Base-by-base conservation (phyloP, 2,888 invertebrate species). In the Scaptomyza flava region DNA sequence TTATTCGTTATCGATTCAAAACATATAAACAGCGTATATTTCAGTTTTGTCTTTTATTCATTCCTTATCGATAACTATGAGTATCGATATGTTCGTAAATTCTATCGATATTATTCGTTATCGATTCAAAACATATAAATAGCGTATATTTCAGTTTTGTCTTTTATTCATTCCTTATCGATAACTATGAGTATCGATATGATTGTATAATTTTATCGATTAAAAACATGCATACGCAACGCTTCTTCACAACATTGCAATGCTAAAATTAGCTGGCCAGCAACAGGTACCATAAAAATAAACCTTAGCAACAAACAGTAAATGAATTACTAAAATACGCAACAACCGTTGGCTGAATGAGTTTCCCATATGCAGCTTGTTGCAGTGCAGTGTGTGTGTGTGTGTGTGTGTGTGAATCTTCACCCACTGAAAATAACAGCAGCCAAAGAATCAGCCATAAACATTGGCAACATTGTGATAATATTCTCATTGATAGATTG, bases 301-400 rank as follows among this genome's bases (percentile, higher is more conserved):
- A 36, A 9, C 31, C 31, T 6, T 4, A 38, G 38, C 60, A 57
- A 41, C 38, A 58, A 58, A 42, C 56, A 42, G 12, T 11, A 48
- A 51, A 27, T 41, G 70, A 73, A 56, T 62, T 73, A 74, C 72
- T 5, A 72, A 72, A 76, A 70, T 77, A 61, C 33, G 66, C 38
- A 53, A 63, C 63, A 63, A 72, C 76, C 75, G 76, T 76, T 76
- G 75, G 67, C 14, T 45, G 63, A 47, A 50, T 53, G 46, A 17
- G 27, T 36, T 68, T 61, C 30, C 71, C 71, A 67, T 58, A 20
- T 58, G 20, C 23, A 57, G 58, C 54, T 30, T 47, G 42, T 56
- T 50, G 17, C 60, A 52, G 42, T 38, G 6, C 12, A 1, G 12
- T 34, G 6, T 7, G 36, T 7, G n/a, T 36, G 6, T 36, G n/a